Evolutionary conservation across 2,888 invertebrate species (phyloP).

Genomic region (Pandemis corylana): DNA sequence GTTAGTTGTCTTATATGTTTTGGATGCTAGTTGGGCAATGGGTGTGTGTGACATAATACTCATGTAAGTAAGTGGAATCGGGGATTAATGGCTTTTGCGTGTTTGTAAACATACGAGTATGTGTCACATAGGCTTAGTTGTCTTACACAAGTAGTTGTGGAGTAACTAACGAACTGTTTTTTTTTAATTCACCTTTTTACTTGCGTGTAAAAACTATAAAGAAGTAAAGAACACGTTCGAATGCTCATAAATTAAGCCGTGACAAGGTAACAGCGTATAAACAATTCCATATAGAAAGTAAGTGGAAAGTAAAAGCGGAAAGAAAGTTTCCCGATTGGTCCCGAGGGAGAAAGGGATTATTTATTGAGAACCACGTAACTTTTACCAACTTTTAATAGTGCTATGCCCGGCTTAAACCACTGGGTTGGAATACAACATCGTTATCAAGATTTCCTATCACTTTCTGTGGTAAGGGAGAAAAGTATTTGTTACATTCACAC

Average conservation of each 20-base stretch:
- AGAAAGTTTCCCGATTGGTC: conserved; percentile 42
- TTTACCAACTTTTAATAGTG: conserved; percentile 48
- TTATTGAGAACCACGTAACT: conserved; percentile 42
- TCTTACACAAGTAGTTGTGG: no score
- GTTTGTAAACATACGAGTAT: no score
- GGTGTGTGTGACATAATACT: no score
- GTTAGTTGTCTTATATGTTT: no score
- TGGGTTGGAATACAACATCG: background rate
- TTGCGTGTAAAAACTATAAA: background rate
- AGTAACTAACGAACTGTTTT: no score
- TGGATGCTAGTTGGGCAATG: no score
- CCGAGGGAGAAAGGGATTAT: conserved; percentile 46
- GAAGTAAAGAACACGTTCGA: background rate
- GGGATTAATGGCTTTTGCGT: no score
- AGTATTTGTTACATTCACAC: no score
- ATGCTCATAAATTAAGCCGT: conserved; percentile 29
- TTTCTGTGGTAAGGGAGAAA: background rate
- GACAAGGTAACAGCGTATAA: conserved; percentile 27
- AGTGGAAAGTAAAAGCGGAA: conserved; percentile 27
- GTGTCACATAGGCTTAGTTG: no score
- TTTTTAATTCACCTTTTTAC: background rate
- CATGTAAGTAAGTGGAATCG: no score
- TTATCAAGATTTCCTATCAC: background rate
- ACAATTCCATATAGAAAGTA: conserved; percentile 33
- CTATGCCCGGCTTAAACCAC: conserved; percentile 36